Base-by-base conservation (phyloP, 2,888 invertebrate species). In the Caenorhabditis sulstoni region DNA sequence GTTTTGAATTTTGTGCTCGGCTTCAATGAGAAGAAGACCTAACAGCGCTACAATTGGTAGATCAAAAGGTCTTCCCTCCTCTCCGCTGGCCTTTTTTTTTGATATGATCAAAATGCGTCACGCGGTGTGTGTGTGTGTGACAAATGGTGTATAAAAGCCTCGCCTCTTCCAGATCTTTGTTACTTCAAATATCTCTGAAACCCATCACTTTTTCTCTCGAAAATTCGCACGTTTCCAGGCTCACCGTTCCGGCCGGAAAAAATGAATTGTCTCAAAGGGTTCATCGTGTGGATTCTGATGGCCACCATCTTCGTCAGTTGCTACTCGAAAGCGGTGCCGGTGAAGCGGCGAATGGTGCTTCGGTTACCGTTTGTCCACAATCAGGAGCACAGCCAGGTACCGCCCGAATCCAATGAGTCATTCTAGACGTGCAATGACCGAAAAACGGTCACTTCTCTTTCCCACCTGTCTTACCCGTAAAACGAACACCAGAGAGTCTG, bases 281-380 rank as follows among this genome's bases (percentile, higher is more conserved):
- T 77, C 65, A 66, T 77, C 55, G 29, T 77, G 37, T 77, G 77
- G 77, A 77, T 77, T 23, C 29, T 70, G 18, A 41, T 77, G 9
- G 45, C 66, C 50, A 66, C 70, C 23, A 49, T 68, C 35, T 45
- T 77, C 44, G 37, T 77, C 53, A 77, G 55, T 12, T 77, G 77
- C 47, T 70, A 52, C 64, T 39, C 52, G 29, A 77, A 77, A 37
- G 45, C 64, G 44, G 18, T 79, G 41, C 78, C 78, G 4, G 57
- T 67, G 20, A 79, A 79, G 45, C 66, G 78, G 44, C 55, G 78
- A 8, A 73, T 79, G 78, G 67, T 79, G 22, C 53, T 79, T 9
- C 64, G 78, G 11, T 61, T 79, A 29, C 78, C 78, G 23, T 79
- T 79, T 14, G 78, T 79, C 2, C 77, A 71, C 49, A 73, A 79